Evolutionary conservation across 1,140 invertebrate genomes (phyloP), one percentile per base, ranked within the genome.

Genomic region (Limonius californicus): DNA sequence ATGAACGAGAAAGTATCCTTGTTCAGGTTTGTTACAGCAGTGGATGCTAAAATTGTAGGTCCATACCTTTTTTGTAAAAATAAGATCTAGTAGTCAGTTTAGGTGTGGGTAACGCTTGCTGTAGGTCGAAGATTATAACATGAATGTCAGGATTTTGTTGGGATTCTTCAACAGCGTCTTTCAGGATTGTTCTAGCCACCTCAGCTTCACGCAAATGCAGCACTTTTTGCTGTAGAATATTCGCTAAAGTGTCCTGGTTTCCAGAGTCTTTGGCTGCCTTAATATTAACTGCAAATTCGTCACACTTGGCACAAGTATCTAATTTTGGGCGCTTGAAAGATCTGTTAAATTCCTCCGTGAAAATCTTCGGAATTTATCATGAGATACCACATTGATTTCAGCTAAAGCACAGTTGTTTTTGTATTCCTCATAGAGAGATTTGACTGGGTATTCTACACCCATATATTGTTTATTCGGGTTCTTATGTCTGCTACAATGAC

Each of bases 41-140:
- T 50, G 45, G 19, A 55, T 23, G 30, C 54, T 27, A 8, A 55
- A 55, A 55, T 55, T 55, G n/a, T 55, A 55, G 7, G 6, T 27
- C 20, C 20, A 55, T 16, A 55, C 14, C 20, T 55, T 55, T 55
- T 32, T 55, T 30, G 16, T 55, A 55, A 16, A 55, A 55, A 15
- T 12, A 30, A 6, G 54, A 12, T 14, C 54, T 23, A 2, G 54
- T 55, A 11, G 54, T 55, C 11, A 55, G 15, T 15, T 27, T 55
- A 7, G 54, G 54, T 55, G 15, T 30, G 2, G 54, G 54, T 16
- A 55, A 14, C 3, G 54, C 30, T 14, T 55, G 54, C 15, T 55
- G 15, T 18, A 54, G 21, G 18, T 55, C 21, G 16, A 55, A 55
- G 1, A 12, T 55, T 23, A 27, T 11, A 16, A 32, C 54, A 55